These are phyloP conservation scores for Atherinomorus stipes DNA, from an alignment of 2,113 vertebrate species.

Conservation along the genomic window DNA sequence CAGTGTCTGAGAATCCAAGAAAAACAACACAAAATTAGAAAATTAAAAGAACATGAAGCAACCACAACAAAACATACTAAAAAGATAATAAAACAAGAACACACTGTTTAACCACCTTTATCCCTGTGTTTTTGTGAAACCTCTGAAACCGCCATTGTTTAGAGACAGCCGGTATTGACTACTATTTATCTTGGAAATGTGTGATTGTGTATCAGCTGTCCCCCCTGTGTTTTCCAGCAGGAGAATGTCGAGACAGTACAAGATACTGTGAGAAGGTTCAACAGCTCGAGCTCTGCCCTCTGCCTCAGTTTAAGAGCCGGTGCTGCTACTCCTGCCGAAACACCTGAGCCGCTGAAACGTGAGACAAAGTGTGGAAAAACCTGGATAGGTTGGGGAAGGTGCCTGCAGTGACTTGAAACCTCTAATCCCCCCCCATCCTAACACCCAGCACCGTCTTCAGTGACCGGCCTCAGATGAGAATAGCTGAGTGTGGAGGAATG, in stretches of 20 bases:
- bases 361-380: not conserved
- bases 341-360: slow-evolving; percentile 78
- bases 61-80: too few relatives aligned
- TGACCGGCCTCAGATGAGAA: slow-evolving; percentile 9
- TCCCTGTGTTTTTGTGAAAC: too few relatives aligned
- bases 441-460: slow-evolving; percentile 15
- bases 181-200: too few relatives aligned
- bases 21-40: too few relatives aligned
- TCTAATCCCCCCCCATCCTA: slow-evolving; percentile 19
- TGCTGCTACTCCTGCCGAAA: slow-evolving; percentile 93
- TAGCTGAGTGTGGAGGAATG: slow-evolving; percentile 12
- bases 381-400: slow-evolving; percentile 41
- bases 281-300: slow-evolving; percentile 93
- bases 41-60: too few relatives aligned
- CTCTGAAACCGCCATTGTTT: too few relatives aligned
- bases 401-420: slow-evolving; percentile 37
- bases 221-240: slow-evolving; percentile 70
- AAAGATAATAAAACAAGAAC: too few relatives aligned
- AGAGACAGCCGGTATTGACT: too few relatives aligned
- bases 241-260: slow-evolving; percentile 94
- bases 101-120: too few relatives aligned
- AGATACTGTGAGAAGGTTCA: slow-evolving; percentile 96
- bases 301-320: slow-evolving; percentile 92
- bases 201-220: too few relatives aligned
- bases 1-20: too few relatives aligned